Conservation (phyloP, 1,140 invertebrate species). For the Melanaphis sacchari region DNA sequence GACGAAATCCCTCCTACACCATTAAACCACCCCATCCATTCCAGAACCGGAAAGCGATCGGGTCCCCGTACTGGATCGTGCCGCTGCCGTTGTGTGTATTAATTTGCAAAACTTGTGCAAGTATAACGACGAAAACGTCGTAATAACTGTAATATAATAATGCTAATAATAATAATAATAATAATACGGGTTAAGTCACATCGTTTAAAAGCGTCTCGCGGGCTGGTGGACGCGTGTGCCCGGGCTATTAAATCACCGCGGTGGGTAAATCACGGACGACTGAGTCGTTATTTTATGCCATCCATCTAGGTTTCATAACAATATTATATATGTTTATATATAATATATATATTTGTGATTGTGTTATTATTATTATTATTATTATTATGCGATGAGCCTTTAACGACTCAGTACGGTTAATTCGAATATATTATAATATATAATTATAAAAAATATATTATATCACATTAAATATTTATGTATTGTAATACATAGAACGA, state of each 20-base stretch:
- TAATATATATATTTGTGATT: background rate
- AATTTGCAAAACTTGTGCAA: constrained; percentile 26
- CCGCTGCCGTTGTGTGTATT: background rate
- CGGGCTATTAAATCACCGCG: constrained; percentile 12
- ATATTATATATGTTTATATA: background rate
- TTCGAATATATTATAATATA: background rate
- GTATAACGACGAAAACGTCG: background rate
- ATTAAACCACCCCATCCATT: background rate
- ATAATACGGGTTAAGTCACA: background rate
- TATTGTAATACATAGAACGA: too few species aligned
- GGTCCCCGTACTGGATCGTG: constrained; percentile 15
- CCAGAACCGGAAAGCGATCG: background rate
- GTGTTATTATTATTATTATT: background rate
- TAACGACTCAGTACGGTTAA: background rate
- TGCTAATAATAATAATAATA: background rate
- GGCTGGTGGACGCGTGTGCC: constrained; percentile 19
- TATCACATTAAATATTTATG: background rate
- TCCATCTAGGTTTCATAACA: background rate
- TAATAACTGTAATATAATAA: background rate
- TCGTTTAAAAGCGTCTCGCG: constrained; percentile 14
- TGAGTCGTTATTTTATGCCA: background rate
- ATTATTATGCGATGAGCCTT: background rate
- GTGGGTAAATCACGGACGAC: background rate
- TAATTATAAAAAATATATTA: background rate
- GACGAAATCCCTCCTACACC: background rate